Percentiles rank a stretch among this genome's conserved stretches.
Conservation (phyloP, 1,140 invertebrate genomes). For the Heliconius nattereri region DNA sequence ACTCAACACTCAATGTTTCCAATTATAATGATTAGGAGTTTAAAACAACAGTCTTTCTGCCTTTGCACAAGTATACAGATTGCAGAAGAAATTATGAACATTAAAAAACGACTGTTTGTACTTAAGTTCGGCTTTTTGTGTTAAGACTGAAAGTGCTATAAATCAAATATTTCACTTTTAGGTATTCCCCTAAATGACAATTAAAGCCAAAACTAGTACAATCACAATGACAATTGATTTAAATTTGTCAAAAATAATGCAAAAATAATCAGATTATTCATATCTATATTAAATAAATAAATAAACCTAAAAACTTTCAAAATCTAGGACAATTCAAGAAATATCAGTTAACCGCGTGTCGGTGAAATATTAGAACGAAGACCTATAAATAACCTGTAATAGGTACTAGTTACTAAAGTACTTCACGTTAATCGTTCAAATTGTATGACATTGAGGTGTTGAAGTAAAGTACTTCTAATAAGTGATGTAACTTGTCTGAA, state of each 20-base stretch:
- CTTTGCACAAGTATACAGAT: too few species aligned
- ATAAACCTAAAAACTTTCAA: neutral
- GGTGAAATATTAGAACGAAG: neutral
- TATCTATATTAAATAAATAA: neutral
- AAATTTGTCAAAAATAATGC: neutral
- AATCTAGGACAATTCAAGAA: neutral
- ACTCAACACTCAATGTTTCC: too few species aligned
- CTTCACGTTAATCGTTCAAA: neutral
- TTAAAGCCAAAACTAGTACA: too few species aligned
- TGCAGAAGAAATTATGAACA: too few species aligned
- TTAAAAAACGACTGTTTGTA: too few species aligned
- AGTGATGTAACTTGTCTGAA: neutral
- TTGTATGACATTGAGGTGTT: slow-evolving; percentile 6
- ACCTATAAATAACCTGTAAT: neutral
- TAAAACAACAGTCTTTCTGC: too few species aligned
- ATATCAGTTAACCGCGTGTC: neutral
- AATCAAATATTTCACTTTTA: too few species aligned
- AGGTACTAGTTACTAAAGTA: neutral
- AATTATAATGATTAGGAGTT: too few species aligned
- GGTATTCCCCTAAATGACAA: too few species aligned
- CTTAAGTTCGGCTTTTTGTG: too few species aligned
- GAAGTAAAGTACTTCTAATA: neutral
- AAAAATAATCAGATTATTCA: neutral
- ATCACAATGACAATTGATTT: too few species aligned
- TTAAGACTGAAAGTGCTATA: too few species aligned